Evolutionary conservation across 2,797 vertebrate species (phyloP).

Genomic region (Morus bassanus): DNA sequence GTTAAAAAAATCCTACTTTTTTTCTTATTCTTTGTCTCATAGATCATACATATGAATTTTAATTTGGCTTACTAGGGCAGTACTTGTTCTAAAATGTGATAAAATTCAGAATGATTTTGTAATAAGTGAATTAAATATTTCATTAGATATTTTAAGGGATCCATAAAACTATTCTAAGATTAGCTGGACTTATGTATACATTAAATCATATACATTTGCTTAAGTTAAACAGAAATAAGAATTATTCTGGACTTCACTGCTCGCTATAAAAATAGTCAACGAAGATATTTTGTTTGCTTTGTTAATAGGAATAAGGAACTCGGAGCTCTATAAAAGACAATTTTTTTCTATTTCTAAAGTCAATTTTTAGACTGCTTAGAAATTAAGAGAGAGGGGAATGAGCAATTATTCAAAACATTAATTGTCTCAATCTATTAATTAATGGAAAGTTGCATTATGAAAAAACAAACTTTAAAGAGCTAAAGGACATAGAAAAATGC

Average conservation of each 20-base stretch:
- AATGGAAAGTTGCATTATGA: not conserved
- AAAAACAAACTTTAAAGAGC: not conserved
- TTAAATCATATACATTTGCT: not conserved
- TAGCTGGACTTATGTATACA: not conserved
- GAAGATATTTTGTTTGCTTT: not conserved
- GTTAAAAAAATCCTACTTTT: not conserved
- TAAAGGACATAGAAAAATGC: slow-evolving; percentile 5
- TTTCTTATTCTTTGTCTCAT: not conserved
- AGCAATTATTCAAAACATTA: not conserved
- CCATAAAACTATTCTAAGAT: not conserved
- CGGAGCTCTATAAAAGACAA: not conserved
- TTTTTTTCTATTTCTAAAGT: not conserved
- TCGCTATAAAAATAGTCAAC: not conserved
- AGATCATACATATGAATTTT: not conserved
- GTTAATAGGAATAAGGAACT: not conserved
- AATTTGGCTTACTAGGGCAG: not conserved
- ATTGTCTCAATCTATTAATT: not conserved
- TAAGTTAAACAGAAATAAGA: not conserved
- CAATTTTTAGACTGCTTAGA: not conserved
- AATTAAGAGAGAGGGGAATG: not conserved
- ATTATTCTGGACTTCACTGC: not conserved
- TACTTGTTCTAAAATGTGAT: not conserved
- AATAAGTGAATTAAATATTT: not conserved
- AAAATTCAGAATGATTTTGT: not conserved
- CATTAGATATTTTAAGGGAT: not conserved